phyloP scores from a whole-genome alignment of 1,140 invertebrate genomes.

The Penaeus japonicus region DNA sequence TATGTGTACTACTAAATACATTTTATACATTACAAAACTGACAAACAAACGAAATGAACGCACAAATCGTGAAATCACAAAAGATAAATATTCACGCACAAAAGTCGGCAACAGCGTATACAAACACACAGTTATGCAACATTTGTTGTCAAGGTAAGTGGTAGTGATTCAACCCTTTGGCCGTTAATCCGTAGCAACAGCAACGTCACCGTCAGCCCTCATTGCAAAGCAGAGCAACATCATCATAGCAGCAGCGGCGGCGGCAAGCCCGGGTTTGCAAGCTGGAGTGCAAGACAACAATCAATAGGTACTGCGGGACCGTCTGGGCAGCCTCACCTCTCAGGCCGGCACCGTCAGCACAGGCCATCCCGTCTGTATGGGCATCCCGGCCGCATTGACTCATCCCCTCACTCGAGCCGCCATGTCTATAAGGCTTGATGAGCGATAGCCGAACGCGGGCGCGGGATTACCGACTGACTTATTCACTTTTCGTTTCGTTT shows the following conservation, averaged over 20 bases:
- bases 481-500: too few relatives aligned
- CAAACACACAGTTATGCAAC: too few relatives aligned
- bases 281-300: conserved; percentile 8
- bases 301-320: neutral
- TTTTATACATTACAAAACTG: neutral
- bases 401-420: too few relatives aligned
- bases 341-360: neutral
- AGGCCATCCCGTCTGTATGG: too few relatives aligned
- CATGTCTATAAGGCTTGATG: too few relatives aligned
- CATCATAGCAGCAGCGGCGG: neutral
- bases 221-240: neutral
- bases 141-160: too few relatives aligned
- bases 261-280: neutral
- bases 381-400: too few relatives aligned
- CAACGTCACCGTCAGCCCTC: neutral
- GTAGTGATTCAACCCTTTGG: too few relatives aligned
- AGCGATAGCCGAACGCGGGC: too few relatives aligned
- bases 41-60: too few relatives aligned
- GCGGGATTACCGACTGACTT: too few relatives aligned
- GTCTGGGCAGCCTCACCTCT: neutral
- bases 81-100: neutral
- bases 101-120: neutral
- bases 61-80: too few relatives aligned
- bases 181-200: neutral
- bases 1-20: neutral